phyloP scores from a whole-genome alignment of 2,113 vertebrate genomes.

The Synodontis membranacea region DNA sequence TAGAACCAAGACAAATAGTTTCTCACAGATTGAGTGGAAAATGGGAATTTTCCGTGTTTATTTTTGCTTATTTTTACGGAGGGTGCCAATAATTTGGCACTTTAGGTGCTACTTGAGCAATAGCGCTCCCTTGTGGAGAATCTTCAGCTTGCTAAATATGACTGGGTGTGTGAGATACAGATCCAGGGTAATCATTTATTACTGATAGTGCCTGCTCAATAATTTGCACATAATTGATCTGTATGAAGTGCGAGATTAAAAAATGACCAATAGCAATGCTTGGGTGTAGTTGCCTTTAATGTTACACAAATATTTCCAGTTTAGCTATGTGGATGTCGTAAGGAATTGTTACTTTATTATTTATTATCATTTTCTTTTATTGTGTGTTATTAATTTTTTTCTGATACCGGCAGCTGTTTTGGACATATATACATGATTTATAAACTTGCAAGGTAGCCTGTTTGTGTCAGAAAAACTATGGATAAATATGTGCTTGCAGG shows the following conservation, averaged over 20 bases:
- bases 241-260: background rate
- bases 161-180: background rate
- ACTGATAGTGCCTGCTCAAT: background rate
- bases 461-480: background rate
- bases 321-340: background rate
- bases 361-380: background rate
- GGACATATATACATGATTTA: background rate
- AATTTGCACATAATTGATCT: background rate
- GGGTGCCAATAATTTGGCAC: background rate
- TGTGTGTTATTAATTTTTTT: background rate
- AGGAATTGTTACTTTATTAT: background rate
- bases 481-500: conserved; percentile 68
- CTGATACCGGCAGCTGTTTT: background rate
- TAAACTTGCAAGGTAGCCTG: background rate
- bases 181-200: background rate
- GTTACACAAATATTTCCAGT: background rate
- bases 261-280: background rate
- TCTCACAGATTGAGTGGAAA: background rate
- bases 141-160: background rate
- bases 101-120: background rate
- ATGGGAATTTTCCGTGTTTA: background rate
- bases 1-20: background rate
- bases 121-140: background rate
- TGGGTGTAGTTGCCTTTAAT: background rate
- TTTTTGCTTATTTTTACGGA: background rate